phyloP scores from a whole-genome alignment of 2,888 invertebrate genomes.

The Tetragonisca angustula region DNA sequence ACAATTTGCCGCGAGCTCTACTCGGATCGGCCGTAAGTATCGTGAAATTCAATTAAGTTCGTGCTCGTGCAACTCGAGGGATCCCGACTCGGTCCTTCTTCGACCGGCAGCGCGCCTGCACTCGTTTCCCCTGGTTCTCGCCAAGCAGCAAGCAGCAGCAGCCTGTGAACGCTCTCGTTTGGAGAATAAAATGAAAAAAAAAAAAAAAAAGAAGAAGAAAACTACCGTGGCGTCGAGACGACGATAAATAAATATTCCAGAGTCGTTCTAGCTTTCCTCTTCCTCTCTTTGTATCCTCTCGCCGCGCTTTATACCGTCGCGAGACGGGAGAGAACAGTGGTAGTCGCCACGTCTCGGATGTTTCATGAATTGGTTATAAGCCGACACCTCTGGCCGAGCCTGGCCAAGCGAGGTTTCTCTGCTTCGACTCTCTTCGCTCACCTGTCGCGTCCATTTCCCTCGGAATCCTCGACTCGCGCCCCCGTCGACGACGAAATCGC shows the following conservation, averaged over 20 bases:
- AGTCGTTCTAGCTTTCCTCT: conserved; percentile 11
- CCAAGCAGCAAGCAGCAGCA: neutral
- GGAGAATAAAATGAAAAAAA: neutral
- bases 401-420: neutral
- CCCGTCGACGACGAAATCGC: neutral
- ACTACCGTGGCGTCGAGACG: conserved; percentile 42
- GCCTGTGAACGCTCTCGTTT: conserved; percentile 6
- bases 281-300: neutral
- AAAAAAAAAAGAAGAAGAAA: conserved; percentile 2
- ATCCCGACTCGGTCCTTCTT: neutral
- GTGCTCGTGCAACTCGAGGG: conserved; percentile 61
- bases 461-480: no score
- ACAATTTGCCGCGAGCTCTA: conserved; percentile 68
- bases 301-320: neutral
- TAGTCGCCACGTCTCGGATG: conserved; percentile 42
- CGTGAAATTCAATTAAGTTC: conserved; percentile 72
- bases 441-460: no score
- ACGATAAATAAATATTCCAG: conserved; percentile 68
- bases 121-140: neutral
- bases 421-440: neutral
- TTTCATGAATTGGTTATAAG: conserved; percentile 72
- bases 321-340: conserved; percentile 25
- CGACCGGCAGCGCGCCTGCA: neutral
- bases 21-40: conserved; percentile 66
- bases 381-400: conserved; percentile 47